Evolutionary conservation across 2,797 vertebrate species (phyloP).

Genomic region (Hoplostethus atlanticus): DNA sequence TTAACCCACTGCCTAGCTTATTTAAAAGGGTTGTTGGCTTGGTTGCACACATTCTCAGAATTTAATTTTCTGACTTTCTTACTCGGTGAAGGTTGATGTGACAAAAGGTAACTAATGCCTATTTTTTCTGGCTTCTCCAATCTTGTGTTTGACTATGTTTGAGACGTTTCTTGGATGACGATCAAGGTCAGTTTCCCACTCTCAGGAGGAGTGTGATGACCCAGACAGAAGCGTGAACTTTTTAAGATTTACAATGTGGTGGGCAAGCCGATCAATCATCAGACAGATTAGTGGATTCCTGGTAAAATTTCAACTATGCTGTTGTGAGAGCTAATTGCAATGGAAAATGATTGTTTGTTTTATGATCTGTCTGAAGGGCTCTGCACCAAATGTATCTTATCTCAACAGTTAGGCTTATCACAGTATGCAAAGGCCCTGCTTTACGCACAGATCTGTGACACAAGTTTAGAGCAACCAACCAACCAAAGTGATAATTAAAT

Average conservation of each 20-base stretch:
- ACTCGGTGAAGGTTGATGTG: not conserved
- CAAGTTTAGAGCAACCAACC: no score
- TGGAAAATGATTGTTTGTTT: not conserved
- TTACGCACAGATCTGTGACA: not conserved
- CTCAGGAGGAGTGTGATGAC: slow-evolving; percentile 1
- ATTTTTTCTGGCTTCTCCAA: not conserved
- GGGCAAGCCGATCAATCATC: slow-evolving; percentile 1
- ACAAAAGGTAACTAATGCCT: not conserved
- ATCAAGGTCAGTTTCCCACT: not conserved
- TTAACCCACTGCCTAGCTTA: no score
- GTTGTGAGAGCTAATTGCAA: no score
- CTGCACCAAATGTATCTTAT: slow-evolving; percentile 1
- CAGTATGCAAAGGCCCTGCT: not conserved
- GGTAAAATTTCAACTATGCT: not conserved
- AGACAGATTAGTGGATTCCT: not conserved
- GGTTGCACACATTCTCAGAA: not conserved
- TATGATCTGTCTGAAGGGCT: not conserved
- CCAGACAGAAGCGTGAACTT: slow-evolving; percentile 21
- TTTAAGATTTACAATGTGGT: slow-evolving; percentile 8
- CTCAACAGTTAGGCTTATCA: not conserved
- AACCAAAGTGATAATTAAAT: not conserved
- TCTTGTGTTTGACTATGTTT: not conserved
- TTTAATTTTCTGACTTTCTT: not conserved
- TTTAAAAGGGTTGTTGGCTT: not conserved
- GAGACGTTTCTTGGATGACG: not conserved